phyloP scores from a whole-genome alignment of 2,888 invertebrate genomes.

The Cremastinae sp. region DNA sequence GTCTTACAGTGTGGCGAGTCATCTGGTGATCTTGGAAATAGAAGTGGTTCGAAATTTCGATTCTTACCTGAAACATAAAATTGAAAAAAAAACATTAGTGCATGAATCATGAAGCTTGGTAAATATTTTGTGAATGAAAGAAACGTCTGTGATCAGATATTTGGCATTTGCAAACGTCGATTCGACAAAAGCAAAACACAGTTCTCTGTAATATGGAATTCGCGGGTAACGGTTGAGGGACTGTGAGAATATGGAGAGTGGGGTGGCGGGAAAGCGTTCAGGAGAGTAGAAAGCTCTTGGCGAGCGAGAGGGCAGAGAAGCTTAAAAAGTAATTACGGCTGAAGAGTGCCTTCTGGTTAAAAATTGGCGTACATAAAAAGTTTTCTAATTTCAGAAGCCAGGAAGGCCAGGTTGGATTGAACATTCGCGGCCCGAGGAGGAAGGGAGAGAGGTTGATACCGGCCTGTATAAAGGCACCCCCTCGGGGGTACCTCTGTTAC shows the following conservation, averaged over 20 bases:
- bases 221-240: conserved; percentile 9
- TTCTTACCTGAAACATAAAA: conserved; percentile 70
- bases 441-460: conserved; percentile 35
- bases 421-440: conserved; percentile 40
- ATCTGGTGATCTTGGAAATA: not conserved
- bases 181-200: conserved; percentile 32
- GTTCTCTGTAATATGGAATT: conserved; percentile 24
- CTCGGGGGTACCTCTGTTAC: conserved; percentile 47
- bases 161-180: not conserved
- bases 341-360: conserved; percentile 77
- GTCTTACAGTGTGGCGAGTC: not conserved
- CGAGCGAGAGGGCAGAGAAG: conserved; percentile 69
- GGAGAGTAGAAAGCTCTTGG: conserved; percentile 46
- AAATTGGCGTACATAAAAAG: conserved; percentile 80
- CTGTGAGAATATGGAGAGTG: not conserved
- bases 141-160: no score
- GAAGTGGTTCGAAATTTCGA: no score
- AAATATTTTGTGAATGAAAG: no score
- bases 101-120: not conserved
- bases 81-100: conserved; percentile 60
- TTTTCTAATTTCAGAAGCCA: conserved; percentile 79
- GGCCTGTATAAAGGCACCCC: conserved; percentile 42
- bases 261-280: conserved; percentile 39
- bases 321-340: conserved; percentile 80
- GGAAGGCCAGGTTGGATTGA: conserved; percentile 62